Percentiles rank a stretch among this genome's conserved stretches.
phyloP scores from a whole-genome alignment of 2,113 vertebrate genomes.

The Calypte anna region DNA sequence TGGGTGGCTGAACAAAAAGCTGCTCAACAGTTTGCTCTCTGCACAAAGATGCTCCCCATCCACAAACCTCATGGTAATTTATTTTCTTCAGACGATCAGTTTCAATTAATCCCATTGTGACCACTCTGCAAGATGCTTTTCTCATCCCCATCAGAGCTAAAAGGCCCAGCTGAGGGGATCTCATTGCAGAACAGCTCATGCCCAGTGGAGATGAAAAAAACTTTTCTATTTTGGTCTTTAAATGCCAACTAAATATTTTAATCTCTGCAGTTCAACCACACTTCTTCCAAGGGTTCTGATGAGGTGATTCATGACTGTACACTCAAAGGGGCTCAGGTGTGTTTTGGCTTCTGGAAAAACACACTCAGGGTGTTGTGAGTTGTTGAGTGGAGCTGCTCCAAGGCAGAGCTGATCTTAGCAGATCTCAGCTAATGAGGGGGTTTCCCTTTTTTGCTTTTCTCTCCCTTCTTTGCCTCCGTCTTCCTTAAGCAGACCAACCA shows the following conservation, averaged over 20 bases:
- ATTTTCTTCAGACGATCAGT: not conserved
- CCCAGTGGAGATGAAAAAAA: not conserved
- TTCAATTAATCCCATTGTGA: constrained; percentile 34
- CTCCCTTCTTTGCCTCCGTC: no score
- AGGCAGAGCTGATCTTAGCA: no score
- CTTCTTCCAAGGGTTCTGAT: not conserved
- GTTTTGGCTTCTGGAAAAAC: not conserved
- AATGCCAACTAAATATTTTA: not conserved
- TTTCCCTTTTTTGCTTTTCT: no score
- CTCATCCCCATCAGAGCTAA: not conserved
- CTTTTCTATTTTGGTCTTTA: not conserved
- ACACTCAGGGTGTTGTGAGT: no score
- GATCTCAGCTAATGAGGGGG: no score
- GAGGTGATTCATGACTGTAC: not conserved
- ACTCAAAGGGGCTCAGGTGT: not conserved
- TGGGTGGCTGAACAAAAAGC: not conserved
- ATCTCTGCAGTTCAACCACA: not conserved
- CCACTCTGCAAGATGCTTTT: not conserved
- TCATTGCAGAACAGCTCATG: not conserved
- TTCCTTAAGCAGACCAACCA: no score
- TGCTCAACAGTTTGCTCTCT: not conserved
- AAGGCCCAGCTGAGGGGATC: not conserved
- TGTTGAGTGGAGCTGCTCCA: no score
- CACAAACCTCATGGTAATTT: not conserved
- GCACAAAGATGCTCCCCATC: not conserved